Evolutionary conservation across 1,140 invertebrate species (phyloP).

Genomic region (Nebria ingens): DNA sequence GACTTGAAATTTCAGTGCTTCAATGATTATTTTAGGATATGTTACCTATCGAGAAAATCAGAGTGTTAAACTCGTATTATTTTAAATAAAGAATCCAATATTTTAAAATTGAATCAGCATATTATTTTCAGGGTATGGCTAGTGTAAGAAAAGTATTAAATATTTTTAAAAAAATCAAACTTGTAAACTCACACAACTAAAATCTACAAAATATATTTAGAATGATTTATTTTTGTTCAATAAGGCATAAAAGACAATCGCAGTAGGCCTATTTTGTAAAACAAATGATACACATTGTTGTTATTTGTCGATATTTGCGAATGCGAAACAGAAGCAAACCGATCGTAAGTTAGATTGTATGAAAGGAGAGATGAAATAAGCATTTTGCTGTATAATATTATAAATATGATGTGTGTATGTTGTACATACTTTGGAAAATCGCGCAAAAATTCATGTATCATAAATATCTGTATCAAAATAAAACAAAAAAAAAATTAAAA

Average conservation of each 20-base stretch:
- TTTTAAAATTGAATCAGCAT: too few relatives aligned
- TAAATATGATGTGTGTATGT: slow-evolving; percentile 1
- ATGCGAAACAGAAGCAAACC: background rate
- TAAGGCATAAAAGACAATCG: slow-evolving; percentile 22
- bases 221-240: too few relatives aligned
- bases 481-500: too few relatives aligned
- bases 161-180: too few relatives aligned
- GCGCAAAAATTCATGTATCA: slow-evolving; percentile 6
- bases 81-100: too few relatives aligned
- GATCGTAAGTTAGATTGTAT: background rate
- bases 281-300: slow-evolving; percentile 13
- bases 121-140: background rate
- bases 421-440: background rate
- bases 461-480: slow-evolving; percentile 5
- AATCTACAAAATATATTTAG: background rate
- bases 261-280: slow-evolving; percentile 25
- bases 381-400: background rate
- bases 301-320: background rate
- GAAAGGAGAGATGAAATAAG: background rate
- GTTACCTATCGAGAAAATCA: too few relatives aligned
- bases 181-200: background rate
- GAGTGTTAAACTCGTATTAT: too few relatives aligned
- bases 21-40: too few relatives aligned
- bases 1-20: too few relatives aligned
- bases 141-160: too few relatives aligned